Percentiles rank a stretch among this genome's conserved stretches.
Evolutionary conservation across 2,797 vertebrate species (phyloP).

Genomic region (Gymnoscopelus braueri): DNA sequence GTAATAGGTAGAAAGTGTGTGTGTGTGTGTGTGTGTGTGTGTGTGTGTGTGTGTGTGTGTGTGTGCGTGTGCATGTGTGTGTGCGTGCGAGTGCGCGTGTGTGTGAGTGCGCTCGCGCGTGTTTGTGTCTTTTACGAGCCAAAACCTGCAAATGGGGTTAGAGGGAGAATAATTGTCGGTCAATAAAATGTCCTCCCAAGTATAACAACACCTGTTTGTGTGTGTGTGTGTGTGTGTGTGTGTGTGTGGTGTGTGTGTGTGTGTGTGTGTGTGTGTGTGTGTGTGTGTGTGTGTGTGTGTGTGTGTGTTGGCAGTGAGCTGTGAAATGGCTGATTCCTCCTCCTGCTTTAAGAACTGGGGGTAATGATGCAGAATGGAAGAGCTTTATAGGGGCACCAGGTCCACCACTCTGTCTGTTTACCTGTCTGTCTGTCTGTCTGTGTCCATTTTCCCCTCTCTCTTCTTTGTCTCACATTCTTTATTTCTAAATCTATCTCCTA

Average conservation of each 20-base stretch:
- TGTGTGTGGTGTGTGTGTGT: slow-evolving; percentile 14
- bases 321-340: slow-evolving; percentile 72
- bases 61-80: slow-evolving; percentile 5
- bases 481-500: slow-evolving; percentile 37
- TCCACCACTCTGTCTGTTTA: slow-evolving; percentile 41
- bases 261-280: slow-evolving; percentile 48
- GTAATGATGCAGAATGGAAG: slow-evolving; percentile 76
- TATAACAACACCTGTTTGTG: slow-evolving; percentile 14
- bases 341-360: slow-evolving; percentile 65
- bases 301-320: slow-evolving; percentile 44
- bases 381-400: slow-evolving; percentile 76
- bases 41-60: slow-evolving; percentile 18
- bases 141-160: slow-evolving; percentile 62
- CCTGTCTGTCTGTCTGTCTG: background rate
- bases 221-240: slow-evolving; percentile 25
- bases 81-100: background rate
- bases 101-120: background rate
- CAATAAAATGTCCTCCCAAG: slow-evolving; percentile 59
- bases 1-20: background rate
- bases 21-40: slow-evolving; percentile 15
- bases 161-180: slow-evolving; percentile 66
- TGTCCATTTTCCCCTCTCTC: background rate
- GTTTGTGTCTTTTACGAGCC: slow-evolving; percentile 53
- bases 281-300: slow-evolving; percentile 21
- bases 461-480: background rate